Conservation (phyloP, 2,888 invertebrate species). For the Carterocephalus palaemon region DNA sequence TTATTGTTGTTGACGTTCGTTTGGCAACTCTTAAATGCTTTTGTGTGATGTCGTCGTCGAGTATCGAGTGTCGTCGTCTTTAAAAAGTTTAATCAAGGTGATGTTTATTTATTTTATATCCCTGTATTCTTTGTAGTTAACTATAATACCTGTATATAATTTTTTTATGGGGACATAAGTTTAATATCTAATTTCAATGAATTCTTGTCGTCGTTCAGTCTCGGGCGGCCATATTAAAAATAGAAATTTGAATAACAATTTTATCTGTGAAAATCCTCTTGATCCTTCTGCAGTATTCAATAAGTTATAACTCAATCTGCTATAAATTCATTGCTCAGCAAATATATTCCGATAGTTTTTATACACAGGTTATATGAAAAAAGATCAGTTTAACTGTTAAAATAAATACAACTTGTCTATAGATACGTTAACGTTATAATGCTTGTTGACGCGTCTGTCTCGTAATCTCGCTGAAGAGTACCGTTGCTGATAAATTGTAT, state of each 20-base stretch:
- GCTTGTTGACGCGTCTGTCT: constrained; percentile 73
- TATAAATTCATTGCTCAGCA: constrained; percentile 3
- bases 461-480: constrained; percentile 34
- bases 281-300: constrained; percentile 39
- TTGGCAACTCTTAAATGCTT: constrained; percentile 26
- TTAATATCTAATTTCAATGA: constrained; percentile 5
- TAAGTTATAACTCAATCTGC: background rate
- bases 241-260: constrained; percentile 48
- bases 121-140: constrained; percentile 2
- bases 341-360: constrained; percentile 33
- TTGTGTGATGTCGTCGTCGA: constrained; percentile 77
- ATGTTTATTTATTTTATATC: constrained; percentile 36
- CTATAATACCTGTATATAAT: constrained; percentile 3
- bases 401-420: constrained; percentile 14
- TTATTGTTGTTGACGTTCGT: too few species aligned
- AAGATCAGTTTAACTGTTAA: constrained; percentile 9
- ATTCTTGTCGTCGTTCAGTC: constrained; percentile 25
- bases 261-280: constrained; percentile 54
- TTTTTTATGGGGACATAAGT: background rate
- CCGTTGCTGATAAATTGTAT: constrained; percentile 34
- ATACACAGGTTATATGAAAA: background rate
- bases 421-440: constrained; percentile 39
- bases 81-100: constrained; percentile 76
- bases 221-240: constrained; percentile 70
- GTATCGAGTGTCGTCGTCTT: constrained; percentile 74